Evolutionary conservation across 2,888 invertebrate genomes (phyloP), one percentile per base, ranked within the genome.

Genomic region (Belgica antarctica): DNA sequence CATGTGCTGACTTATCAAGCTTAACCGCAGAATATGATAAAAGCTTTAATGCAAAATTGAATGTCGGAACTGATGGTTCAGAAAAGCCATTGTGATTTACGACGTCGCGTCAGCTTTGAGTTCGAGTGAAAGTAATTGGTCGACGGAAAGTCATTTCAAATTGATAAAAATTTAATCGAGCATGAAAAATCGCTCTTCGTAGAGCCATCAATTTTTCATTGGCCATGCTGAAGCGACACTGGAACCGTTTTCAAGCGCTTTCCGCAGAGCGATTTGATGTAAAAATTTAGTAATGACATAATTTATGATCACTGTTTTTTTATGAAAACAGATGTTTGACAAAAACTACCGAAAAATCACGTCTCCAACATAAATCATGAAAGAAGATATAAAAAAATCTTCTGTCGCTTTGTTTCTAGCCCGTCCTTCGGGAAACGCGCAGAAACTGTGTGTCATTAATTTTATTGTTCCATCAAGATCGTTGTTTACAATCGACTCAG

Each of bases 131-230:
- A 41, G 41, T 52, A 17, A 52, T 52, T 52, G 17, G 5, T 22
- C 52, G 19, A 52, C 12, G 3, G 17, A 17, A 2, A 46, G 5
- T 46, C 17, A 3, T 5, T 52, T 63, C 25, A 19, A 66, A 66
- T 47, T 66, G 47, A 66, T 66, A 66, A 66, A 66, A 66, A 66
- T 66, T 66, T 66, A 66, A 66, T 66, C 65, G 47, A 28, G 65
- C 47, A 52, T 52, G 52, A 17, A 52, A 31, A 52, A n/a, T 34
- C 41, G 34, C 52, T 52, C 12, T 52, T 12, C 17, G 22, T 3
- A 52, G 34, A 24, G 46, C 46, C 65, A 66, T 66, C 47, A 66
- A 66, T 66, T 41, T 66, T 25, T 66, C 47, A 66, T n/a, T n/a
- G n/a, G n/a, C 19, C 25, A 41, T 41, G 41, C 41, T 15, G 41